Conservation (phyloP, 2,797 vertebrate species). For the Dromococcyx pavoninus region DNA sequence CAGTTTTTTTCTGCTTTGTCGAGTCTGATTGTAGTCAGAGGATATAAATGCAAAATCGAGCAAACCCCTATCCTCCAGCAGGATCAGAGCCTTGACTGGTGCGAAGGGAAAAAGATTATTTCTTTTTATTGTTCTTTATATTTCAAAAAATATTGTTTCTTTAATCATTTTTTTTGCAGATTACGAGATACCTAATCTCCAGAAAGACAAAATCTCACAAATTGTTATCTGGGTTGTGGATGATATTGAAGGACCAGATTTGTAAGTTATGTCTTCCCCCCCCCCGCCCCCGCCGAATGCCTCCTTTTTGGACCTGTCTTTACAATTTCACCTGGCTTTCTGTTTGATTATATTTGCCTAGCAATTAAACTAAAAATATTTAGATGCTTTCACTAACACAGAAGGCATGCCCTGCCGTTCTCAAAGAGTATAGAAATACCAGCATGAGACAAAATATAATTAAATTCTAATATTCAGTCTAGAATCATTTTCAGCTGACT, state of each 20-base stretch:
- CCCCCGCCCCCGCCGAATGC: no score
- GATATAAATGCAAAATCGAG: background rate
- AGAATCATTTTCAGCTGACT: background rate
- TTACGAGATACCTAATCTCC: slow-evolving; percentile 78
- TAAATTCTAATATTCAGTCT: background rate
- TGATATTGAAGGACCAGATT: slow-evolving; percentile 67
- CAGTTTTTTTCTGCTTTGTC: background rate
- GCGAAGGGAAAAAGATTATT: background rate
- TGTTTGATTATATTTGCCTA: background rate
- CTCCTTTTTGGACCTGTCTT: background rate
- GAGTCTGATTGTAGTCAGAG: background rate
- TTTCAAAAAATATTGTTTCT: background rate
- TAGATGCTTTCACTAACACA: background rate
- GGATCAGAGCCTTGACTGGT: background rate
- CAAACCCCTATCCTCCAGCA: background rate
- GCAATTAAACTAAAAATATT: background rate
- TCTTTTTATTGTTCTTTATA: background rate
- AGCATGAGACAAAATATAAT: background rate
- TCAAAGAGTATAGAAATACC: background rate
- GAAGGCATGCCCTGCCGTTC: background rate
- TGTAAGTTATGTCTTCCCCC: slow-evolving; percentile 63
- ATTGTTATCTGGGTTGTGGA: slow-evolving; percentile 79
- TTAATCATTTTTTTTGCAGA: slow-evolving; percentile 78
- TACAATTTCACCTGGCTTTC: background rate
- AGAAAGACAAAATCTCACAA: slow-evolving; percentile 71